Conservation (phyloP, 1,140 invertebrate species). For the Gonioctena quinquepunctata region DNA sequence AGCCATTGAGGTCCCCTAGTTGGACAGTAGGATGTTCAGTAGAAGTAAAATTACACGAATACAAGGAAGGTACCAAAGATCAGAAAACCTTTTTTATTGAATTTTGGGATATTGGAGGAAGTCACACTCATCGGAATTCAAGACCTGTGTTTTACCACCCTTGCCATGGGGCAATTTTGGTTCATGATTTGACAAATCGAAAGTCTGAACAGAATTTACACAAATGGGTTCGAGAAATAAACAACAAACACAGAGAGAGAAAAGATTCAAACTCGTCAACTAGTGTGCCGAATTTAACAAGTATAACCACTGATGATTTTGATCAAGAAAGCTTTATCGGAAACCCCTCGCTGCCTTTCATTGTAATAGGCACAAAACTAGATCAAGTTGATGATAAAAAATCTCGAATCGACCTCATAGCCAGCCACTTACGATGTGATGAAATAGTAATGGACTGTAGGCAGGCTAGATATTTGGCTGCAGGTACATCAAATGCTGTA, state of each 20-base stretch:
- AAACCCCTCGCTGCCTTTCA: constrained; percentile 82
- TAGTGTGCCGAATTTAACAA: not conserved
- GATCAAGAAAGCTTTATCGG: constrained; percentile 92
- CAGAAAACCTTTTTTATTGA: constrained; percentile 94
- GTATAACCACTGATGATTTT: constrained; percentile 61
- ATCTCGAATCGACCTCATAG: constrained; percentile 56
- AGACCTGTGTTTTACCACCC: constrained; percentile 91
- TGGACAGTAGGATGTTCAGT: constrained; percentile 96
- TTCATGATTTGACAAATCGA: constrained; percentile 94
- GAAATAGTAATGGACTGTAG: constrained; percentile 88
- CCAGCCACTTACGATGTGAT: constrained; percentile 75
- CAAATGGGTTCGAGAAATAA: constrained; percentile 85
- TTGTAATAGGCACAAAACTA: constrained; percentile 91
- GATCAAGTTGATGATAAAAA: constrained; percentile 78
- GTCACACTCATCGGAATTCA: constrained; percentile 87
- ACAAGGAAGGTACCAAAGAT: constrained; percentile 88
- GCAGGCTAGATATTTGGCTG: constrained; percentile 81
- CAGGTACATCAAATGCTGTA: constrained; percentile 88
- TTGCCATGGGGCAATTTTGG: constrained; percentile 83
- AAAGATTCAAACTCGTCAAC: constrained; percentile 4
- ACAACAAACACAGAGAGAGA: constrained; percentile 1
- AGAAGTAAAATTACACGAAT: constrained; percentile 95
- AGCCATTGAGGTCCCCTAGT: constrained; percentile 79
- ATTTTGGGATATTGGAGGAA: constrained; percentile 95
- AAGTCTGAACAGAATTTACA: constrained; percentile 93